Evolutionary conservation across 2,888 invertebrate species (phyloP).

Genomic region (Muschampia staudingeri): DNA sequence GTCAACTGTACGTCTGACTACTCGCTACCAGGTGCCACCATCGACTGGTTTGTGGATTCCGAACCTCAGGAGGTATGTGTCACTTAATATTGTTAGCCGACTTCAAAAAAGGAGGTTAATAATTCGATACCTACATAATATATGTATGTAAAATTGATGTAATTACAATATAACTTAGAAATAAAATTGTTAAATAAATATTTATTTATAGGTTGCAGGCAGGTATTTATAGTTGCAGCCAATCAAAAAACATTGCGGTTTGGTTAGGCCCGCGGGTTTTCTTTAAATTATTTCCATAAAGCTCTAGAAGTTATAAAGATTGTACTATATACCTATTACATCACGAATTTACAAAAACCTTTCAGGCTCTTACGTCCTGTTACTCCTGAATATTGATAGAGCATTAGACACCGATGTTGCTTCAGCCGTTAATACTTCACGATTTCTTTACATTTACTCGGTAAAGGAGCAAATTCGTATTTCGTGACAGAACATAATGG

Average conservation of each 20-base stretch:
- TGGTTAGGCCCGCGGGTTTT: background rate
- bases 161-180: too few species aligned
- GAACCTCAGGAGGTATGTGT: constrained; percentile 84
- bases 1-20: constrained; percentile 89
- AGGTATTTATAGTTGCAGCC: too few species aligned
- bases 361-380: background rate
- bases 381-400: constrained; percentile 30
- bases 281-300: background rate
- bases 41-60: constrained; percentile 88
- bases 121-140: background rate
- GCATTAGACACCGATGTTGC: constrained; percentile 7
- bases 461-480: constrained; percentile 27
- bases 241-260: background rate
- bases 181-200: too few species aligned
- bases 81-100: too few species aligned
- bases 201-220: too few species aligned
- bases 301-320: too few species aligned
- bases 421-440: constrained; percentile 24
- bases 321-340: too few species aligned
- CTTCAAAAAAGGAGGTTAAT: too few species aligned
- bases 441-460: constrained; percentile 29
- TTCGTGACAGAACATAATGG: constrained; percentile 45
- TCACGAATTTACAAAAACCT: background rate
- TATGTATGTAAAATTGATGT: too few species aligned
- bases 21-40: constrained; percentile 84